Conservation (phyloP, 2,113 vertebrate species). For the Cynopterus brachyotis region DNA sequence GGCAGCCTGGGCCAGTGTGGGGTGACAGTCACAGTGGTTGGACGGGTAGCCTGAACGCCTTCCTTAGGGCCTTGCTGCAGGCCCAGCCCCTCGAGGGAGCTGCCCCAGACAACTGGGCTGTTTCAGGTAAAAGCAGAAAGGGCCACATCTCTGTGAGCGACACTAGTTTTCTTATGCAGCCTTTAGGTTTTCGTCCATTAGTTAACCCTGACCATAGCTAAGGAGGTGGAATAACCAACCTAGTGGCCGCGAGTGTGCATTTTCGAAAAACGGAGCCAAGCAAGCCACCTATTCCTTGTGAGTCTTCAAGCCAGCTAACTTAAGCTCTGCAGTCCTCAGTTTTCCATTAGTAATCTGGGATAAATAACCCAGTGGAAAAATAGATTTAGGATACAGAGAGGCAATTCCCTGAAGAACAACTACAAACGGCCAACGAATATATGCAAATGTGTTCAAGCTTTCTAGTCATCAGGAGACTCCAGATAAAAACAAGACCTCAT, state of each 20-base stretch:
- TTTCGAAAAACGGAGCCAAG: background rate
- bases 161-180: background rate
- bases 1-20: background rate
- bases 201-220: background rate
- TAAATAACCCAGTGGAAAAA: background rate
- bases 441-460: background rate
- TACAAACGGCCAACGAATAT: background rate
- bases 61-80: background rate
- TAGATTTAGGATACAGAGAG: background rate
- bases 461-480: background rate
- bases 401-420: background rate
- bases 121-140: background rate
- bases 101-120: rapidly evolving
- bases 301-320: background rate
- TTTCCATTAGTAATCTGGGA: background rate
- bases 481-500: background rate
- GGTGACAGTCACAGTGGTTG: rapidly evolving
- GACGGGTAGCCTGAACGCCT: background rate
- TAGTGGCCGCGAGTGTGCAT: background rate
- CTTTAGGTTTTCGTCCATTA: background rate
- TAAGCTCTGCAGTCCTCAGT: background rate
- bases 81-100: background rate
- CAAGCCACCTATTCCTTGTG: too few relatives aligned
- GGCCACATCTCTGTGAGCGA: background rate
- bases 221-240: background rate